Base-by-base conservation (phyloP, 2,888 invertebrate genomes). In the Tetragnatha montana region DNA sequence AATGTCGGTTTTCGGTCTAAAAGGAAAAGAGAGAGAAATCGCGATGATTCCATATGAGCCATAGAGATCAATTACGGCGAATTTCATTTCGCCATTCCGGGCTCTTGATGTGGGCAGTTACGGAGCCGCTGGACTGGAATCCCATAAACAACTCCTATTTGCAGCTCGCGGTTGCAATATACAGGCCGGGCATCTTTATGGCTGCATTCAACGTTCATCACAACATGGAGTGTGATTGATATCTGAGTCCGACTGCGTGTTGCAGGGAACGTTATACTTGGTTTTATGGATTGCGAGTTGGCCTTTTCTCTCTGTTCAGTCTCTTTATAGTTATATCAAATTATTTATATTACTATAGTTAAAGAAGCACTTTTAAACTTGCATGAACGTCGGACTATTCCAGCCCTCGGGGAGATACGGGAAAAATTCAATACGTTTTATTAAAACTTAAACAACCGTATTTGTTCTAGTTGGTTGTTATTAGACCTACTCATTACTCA, bases 1-100 rank as follows among this genome's bases (percentile, higher is more conserved):
- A 35, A 35, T 35, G 1, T 35, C 4, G 4, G 35, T 35, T 4
- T 35, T 4, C 2, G 35, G 35, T 79, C 35, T 22, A 6, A 51
- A 14, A 17, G 14, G 35, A 6, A 51, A 14, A 17, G 14, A 17
- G 35, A 79, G 51, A 79, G 17, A 79, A 51, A 79, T 79, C 14
- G 74, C 82, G 82, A 17, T 35, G 35, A 4, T 60, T 12, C 60
- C 60, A 10, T 4, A 60, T 4, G 60, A 79, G 74, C 50, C 49
- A 84, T 76, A 49, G 75, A 17, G 22, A 84, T 84, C 84, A 84
- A 84, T 84, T 84, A 69, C 68, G 22, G 17, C 47, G 69, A 76
- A 84, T 84, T 84, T 84, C 76, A 84, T 84, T 84, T 19, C 84
- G 69, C 84, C 76, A 76, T 76, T 76, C 49, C 69, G 51, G 17